Evolutionary conservation across 2,888 invertebrate genomes (phyloP), one percentile per base, ranked within the genome.

Genomic region (Deladenus siricidicola): DNA sequence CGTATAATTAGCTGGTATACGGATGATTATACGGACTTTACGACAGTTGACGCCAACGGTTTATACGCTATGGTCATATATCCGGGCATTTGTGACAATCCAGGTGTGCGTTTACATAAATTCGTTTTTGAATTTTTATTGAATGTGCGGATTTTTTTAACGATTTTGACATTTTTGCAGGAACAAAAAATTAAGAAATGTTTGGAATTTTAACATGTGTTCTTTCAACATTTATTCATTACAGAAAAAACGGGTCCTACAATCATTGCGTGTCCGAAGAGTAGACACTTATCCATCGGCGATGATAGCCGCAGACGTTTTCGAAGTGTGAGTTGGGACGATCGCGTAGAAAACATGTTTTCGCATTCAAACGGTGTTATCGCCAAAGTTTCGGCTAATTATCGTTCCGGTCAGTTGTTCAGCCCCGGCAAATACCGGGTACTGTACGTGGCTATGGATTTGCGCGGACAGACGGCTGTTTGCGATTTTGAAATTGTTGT

Each of bases 361-460:
- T n/a, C 28, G n/a, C 65, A 69, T 19, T 44, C 62, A 17, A 30
- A n/a, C 23, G 30, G 39, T 39, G 42, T 10, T 26, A 65, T 68
- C 19, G 28, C 54, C 17, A 28, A 44, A 24, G 45, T 56, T 47
- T 28, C 17, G 23, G 58, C 49, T 49, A 67, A 67, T 42, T 67
- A 56, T 47, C 58, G 62, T 28, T 44, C 59, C 23, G 70, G 70
- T 21, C 67, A 67, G 49, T 29, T 50, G 3, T 70, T 67, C 39
- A 29, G 39, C 14, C 10, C 43, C 24, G 70, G 69, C 28, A 42
- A 57, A 43, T 60, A 66, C 47, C 59, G 56, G 14, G 62, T 66
- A 3, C 64, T 66, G 1, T 68, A 68, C 45, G 44, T 63, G 44
- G 68, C 68, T 3, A 56, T 30, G 21, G 69, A 68, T 34, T 14